Evolutionary conservation across 2,113 vertebrate genomes (phyloP).

Genomic region (Saguinus imperator): DNA sequence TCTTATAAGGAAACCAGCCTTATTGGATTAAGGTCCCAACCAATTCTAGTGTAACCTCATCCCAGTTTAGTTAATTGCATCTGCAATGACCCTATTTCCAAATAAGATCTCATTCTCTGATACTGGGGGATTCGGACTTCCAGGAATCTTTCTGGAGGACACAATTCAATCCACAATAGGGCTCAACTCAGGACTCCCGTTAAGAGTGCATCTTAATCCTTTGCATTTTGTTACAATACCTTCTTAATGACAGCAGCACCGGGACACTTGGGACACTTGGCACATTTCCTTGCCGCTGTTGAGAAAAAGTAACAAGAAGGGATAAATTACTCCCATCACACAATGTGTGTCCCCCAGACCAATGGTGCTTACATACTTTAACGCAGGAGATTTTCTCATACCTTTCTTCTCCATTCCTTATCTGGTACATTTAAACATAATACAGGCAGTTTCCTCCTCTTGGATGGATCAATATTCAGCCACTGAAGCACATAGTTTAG

Average conservation of each 20-base stretch:
- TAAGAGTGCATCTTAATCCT: not conserved
- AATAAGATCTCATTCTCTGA: not conserved
- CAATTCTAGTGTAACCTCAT: not conserved
- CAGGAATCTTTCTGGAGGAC: not conserved
- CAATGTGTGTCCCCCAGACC: not conserved
- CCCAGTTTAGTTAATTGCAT: not conserved
- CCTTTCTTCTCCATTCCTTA: not conserved
- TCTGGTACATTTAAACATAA: not conserved
- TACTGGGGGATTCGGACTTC: not conserved
- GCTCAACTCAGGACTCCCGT: not conserved
- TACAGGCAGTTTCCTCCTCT: not conserved
- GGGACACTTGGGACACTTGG: not conserved
- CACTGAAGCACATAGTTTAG: constrained; percentile 7
- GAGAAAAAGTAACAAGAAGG: not conserved
- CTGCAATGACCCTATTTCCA: not conserved
- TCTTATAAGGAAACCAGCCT: not conserved
- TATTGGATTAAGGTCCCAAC: not conserved
- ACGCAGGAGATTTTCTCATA: not conserved
- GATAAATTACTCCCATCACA: not conserved
- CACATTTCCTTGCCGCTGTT: not conserved
- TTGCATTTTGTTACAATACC: not conserved
- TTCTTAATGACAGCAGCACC: not conserved
- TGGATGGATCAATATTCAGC: not conserved
- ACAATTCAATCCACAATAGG: not conserved
- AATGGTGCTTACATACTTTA: not conserved